A percentile compares a stretch with the other conserved stretches of the same genome.
These are phyloP conservation scores for Orchesella flavescens DNA, from an alignment of 2,888 invertebrate species.

Conservation along the genomic window DNA sequence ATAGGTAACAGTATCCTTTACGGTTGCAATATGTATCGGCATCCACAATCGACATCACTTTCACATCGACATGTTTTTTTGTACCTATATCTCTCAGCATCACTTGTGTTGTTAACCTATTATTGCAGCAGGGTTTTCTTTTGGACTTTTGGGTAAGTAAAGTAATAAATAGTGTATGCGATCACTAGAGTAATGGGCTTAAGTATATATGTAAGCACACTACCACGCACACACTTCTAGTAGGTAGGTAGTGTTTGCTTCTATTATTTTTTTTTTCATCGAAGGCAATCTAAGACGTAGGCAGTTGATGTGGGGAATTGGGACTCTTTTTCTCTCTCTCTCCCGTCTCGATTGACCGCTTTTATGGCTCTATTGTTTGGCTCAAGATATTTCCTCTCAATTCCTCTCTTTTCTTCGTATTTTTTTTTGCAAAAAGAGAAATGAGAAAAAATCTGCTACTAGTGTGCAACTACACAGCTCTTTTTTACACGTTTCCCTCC, in stretches of 20 bases:
- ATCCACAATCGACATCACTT: too few relatives aligned
- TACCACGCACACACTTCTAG: too few relatives aligned
- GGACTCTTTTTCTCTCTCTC: slow-evolving; percentile 4
- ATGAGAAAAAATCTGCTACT: slow-evolving; percentile 7
- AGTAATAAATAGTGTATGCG: too few relatives aligned
- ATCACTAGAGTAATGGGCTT: too few relatives aligned
- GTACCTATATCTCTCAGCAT: too few relatives aligned
- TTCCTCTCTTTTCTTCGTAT: slow-evolving; percentile 1
- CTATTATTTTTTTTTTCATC: slow-evolving; percentile 10
- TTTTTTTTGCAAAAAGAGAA: slow-evolving; percentile 11
- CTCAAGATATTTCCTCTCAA: slow-evolving; percentile 34
- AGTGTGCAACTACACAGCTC: not conserved
- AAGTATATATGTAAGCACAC: too few relatives aligned
- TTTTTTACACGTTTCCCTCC: slow-evolving; percentile 5
- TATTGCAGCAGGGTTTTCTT: not conserved
- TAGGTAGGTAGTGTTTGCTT: not conserved
- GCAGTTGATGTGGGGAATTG: slow-evolving; percentile 17
- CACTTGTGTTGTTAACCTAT: not conserved
- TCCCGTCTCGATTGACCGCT: slow-evolving; percentile 36
- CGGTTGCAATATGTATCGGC: too few relatives aligned
- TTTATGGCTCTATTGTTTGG: slow-evolving; percentile 31
- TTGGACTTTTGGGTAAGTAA: too few relatives aligned
- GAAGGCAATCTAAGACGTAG: not conserved
- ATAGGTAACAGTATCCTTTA: too few relatives aligned
- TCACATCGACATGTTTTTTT: too few relatives aligned